Base-by-base conservation (phyloP, 1,140 invertebrate species). In the Pissodes strobi region DNA sequence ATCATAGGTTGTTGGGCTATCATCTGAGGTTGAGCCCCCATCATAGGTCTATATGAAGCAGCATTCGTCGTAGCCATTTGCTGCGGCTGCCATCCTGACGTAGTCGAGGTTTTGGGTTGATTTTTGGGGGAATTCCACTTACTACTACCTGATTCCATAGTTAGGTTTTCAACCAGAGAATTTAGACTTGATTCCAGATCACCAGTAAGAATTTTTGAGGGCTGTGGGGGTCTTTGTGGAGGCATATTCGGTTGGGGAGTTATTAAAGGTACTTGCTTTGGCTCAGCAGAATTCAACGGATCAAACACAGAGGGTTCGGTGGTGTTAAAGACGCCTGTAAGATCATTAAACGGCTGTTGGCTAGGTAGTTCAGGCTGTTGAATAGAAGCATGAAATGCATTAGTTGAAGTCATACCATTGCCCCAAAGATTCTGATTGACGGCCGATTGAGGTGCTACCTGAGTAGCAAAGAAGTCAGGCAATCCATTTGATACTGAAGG, bases 171-270 rank as follows among this genome's bases (percentile, higher is more conserved):
- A 59, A 93, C 94, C 64, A 97, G 82, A 58, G 88, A 90, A 49
- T 92, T 92, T 39, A 97, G 84, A 71, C 92, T 95, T 55, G 91
- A 91, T 79, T 97, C 93, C 72, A 97, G 81, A 81, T 97, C 94
- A 53, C 92, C 92, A 13, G 93, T 95, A 63, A 97, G 83, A 39
- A 96, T 88, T 77, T 87, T 88, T 19, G 86, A 84, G 43, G 81
- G 71, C 60, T 83, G 74, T 64, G 66, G 15, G 66, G 67, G 70
- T 71, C 25, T 64, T 68, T 52, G 68, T 68, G 62, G n/a, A n/a
- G 53, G 73, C 85, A 82, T 66, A 87, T 75, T 41, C 81, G 76
- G 87, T 71, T 67, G 86, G 85, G 55, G 6, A 12, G 51, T 38
- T 18, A 21, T n/a, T 10, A 23, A 8, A 30, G 23, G 85, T 69